These are phyloP conservation scores for Megalopta genalis DNA, from an alignment of 1,140 invertebrate genomes.

Conservation along the genomic window DNA sequence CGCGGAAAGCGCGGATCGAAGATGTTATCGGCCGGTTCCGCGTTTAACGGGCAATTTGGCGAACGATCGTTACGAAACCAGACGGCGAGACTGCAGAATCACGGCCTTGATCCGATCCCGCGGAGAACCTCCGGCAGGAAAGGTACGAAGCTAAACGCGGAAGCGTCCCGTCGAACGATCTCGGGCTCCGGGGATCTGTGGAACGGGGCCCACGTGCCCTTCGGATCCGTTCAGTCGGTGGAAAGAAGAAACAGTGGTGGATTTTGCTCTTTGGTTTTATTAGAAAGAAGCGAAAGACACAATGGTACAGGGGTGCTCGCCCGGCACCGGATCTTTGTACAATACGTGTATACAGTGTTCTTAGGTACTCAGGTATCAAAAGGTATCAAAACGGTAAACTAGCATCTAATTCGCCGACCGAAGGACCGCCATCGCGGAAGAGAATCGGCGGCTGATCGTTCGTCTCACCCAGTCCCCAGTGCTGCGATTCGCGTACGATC, in stretches of 20 bases:
- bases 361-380: slow-evolving; percentile 56
- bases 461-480: not conserved
- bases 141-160: not conserved
- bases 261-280: slow-evolving; percentile 76
- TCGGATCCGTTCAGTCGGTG: too few species aligned
- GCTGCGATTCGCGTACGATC: not conserved
- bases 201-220: too few species aligned
- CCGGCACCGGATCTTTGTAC: slow-evolving; percentile 53
- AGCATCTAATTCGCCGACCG: slow-evolving; percentile 14
- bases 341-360: slow-evolving; percentile 35
- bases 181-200: not conserved
- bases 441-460: too few species aligned
- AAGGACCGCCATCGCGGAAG: not conserved
- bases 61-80: slow-evolving; percentile 31
- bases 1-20: slow-evolving; percentile 29
- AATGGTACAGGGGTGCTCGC: slow-evolving; percentile 27
- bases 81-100: not conserved
- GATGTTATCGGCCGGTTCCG: slow-evolving; percentile 32
- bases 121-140: not conserved
- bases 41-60: slow-evolving; percentile 4
- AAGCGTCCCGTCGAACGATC: not conserved
- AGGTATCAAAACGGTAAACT: slow-evolving; percentile 38
- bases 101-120: not conserved
- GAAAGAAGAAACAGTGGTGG: not conserved
- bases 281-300: slow-evolving; percentile 69